These are phyloP conservation scores for Sinelater perroti DNA, from an alignment of 2,888 invertebrate genomes.

Conservation along the genomic window DNA sequence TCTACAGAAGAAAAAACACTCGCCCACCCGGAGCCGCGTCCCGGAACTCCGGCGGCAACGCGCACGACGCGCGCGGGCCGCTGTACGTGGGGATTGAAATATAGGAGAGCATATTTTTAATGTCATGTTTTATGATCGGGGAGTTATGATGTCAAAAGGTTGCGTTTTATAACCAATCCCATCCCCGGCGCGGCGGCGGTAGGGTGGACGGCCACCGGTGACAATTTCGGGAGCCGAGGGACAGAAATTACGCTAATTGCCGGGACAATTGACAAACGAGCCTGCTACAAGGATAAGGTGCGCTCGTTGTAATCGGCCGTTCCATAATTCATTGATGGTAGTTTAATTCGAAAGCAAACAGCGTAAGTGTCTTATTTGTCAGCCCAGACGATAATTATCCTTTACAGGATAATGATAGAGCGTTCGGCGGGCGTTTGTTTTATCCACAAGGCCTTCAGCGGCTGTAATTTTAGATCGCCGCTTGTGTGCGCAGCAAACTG, in stretches of 20 bases:
- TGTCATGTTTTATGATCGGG: slow-evolving; percentile 58
- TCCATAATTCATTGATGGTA: slow-evolving; percentile 46
- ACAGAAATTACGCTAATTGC: slow-evolving; percentile 2
- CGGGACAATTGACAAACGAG: slow-evolving; percentile 21
- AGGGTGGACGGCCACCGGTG: no score
- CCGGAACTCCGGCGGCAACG: slow-evolving; percentile 24
- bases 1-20: slow-evolving; percentile 55
- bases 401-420: slow-evolving; percentile 33
- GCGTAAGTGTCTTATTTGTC: slow-evolving; percentile 42
- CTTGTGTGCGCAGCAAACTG: background rate
- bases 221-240: background rate
- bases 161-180: slow-evolving; percentile 53
- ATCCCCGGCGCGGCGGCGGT: slow-evolving; percentile 52
- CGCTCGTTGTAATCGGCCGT: slow-evolving; percentile 33
- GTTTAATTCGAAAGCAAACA: slow-evolving; percentile 43
- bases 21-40: slow-evolving; percentile 34
- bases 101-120: slow-evolving; percentile 57
- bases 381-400: slow-evolving; percentile 35
- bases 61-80: slow-evolving; percentile 37
- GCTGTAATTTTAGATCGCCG: slow-evolving; percentile 12
- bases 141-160: slow-evolving; percentile 58
- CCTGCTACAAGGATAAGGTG: slow-evolving; percentile 12
- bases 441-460: slow-evolving; percentile 19
- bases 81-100: slow-evolving; percentile 53
- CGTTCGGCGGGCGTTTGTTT: slow-evolving; percentile 17